phyloP scores from a whole-genome alignment of 2,797 vertebrate genomes.

The Microchirus variegatus region DNA sequence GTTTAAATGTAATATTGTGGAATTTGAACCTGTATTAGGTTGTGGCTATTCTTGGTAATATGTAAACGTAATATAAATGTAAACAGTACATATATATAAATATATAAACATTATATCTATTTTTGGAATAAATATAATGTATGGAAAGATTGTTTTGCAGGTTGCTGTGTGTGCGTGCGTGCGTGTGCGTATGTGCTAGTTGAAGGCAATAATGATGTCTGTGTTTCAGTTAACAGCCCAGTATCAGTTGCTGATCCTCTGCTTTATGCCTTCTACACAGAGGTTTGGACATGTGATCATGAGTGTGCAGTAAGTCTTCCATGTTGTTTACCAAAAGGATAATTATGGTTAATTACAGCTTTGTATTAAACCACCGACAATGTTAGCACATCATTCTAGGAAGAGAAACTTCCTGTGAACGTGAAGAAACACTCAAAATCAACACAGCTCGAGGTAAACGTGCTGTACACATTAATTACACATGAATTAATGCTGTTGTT shows the following conservation, averaged over 20 bases:
- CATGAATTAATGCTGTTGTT: too few species aligned
- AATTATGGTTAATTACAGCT: slow-evolving; percentile 30
- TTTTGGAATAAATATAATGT: slow-evolving; percentile 79
- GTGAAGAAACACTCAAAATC: not conserved
- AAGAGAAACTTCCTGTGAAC: not conserved
- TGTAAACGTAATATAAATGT: slow-evolving; percentile 82
- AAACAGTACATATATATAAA: slow-evolving; percentile 63
- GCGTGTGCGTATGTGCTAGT: slow-evolving; percentile 69
- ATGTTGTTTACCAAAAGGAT: slow-evolving; percentile 36
- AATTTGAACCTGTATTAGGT: slow-evolving; percentile 82
- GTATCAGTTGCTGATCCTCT: slow-evolving; percentile 75
- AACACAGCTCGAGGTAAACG: too few species aligned
- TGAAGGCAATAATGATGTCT: slow-evolving; percentile 80
- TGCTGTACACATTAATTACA: too few species aligned
- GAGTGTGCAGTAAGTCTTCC: slow-evolving; percentile 43
- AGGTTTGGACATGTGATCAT: slow-evolving; percentile 36
- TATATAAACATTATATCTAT: slow-evolving; percentile 83
- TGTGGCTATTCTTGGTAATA: slow-evolving; percentile 81
- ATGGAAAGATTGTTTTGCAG: slow-evolving; percentile 69
- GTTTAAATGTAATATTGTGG: slow-evolving; percentile 81
- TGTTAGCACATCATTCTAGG: not conserved
- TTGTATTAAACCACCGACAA: slow-evolving; percentile 1
- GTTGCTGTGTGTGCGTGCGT: slow-evolving; percentile 60
- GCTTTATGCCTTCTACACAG: slow-evolving; percentile 53
- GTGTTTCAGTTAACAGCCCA: slow-evolving; percentile 72